Conservation (phyloP, 1,140 invertebrate species). For the Sitophilus oryzae region DNA sequence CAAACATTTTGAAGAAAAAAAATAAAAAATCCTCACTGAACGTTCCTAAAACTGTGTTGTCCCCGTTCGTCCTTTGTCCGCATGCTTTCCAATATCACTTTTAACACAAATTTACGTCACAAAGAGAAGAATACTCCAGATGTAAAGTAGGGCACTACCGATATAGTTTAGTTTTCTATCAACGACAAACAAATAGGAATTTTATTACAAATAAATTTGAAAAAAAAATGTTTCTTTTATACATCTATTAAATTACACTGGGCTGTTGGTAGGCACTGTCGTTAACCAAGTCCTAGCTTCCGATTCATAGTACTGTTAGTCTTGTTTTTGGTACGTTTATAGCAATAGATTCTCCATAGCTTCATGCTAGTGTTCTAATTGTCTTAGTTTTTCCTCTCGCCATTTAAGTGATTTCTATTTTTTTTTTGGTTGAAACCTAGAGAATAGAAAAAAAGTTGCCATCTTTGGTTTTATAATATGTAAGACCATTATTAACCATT, state of each 20-base stretch:
- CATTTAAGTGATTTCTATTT: no score
- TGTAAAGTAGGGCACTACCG: not conserved
- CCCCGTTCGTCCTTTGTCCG: constrained; percentile 7
- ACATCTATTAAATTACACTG: constrained; percentile 2
- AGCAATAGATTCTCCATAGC: constrained; percentile 42
- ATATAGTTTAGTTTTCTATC: constrained; percentile 3
- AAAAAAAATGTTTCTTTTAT: not conserved
- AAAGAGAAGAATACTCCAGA: not conserved
- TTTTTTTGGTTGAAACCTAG: no score
- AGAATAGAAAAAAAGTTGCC: no score
- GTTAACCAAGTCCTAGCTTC: constrained; percentile 31
- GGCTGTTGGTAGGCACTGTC: constrained; percentile 3
- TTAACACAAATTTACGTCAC: constrained; percentile 6
- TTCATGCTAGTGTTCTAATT: constrained; percentile 35
- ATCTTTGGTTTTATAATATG: no score
- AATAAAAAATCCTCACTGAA: constrained; percentile 1
- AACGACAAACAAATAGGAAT: not conserved
- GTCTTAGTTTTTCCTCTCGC: constrained; percentile 21
- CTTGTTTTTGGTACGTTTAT: constrained; percentile 43
- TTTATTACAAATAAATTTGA: no score
- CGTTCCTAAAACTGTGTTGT: constrained; percentile 7
- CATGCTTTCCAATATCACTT: constrained; percentile 7
- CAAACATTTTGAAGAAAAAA: constrained; percentile 67
- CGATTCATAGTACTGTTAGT: constrained; percentile 25
- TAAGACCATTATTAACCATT: no score